A percentile compares a stretch with the other conserved stretches of the same genome.
These are phyloP conservation scores for Parnassius apollo DNA, from an alignment of 2,888 invertebrate species.

Conservation along the genomic window DNA sequence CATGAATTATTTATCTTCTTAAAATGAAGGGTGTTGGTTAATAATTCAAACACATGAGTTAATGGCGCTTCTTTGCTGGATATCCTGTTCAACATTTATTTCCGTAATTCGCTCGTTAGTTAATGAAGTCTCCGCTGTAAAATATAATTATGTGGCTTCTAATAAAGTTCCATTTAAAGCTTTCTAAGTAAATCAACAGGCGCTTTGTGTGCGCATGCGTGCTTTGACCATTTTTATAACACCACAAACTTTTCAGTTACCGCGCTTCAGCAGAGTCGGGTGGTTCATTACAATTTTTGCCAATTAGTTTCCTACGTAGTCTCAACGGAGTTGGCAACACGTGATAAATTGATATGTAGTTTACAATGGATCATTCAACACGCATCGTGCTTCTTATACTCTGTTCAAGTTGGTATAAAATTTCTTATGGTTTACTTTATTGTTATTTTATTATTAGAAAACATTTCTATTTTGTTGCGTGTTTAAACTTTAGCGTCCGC, in stretches of 20 bases:
- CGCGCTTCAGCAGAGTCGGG: slow-evolving; percentile 32
- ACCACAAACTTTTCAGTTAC: slow-evolving; percentile 36
- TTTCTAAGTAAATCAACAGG: slow-evolving; percentile 39
- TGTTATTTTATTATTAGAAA: slow-evolving; percentile 36
- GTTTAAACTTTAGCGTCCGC: slow-evolving; percentile 46
- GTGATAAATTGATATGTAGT: slow-evolving; percentile 27
- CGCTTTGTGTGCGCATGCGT: slow-evolving; percentile 37
- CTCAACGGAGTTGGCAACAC: slow-evolving; percentile 2
- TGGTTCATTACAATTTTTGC: slow-evolving; percentile 29
- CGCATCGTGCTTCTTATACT: slow-evolving; percentile 61
- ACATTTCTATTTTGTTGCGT: slow-evolving; percentile 47
- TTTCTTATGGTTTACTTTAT: slow-evolving; percentile 9
- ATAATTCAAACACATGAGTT: neutral
- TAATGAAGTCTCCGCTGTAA: slow-evolving; percentile 11
- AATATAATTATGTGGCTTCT: slow-evolving; percentile 22
- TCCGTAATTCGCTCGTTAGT: slow-evolving; percentile 13
- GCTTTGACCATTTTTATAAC: slow-evolving; percentile 20
- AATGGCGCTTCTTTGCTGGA: slow-evolving; percentile 2
- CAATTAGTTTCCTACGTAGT: slow-evolving; percentile 13
- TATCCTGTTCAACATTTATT: slow-evolving; percentile 12
- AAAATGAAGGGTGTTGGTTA: too few relatives aligned
- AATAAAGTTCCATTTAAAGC: slow-evolving; percentile 25
- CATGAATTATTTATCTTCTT: too few relatives aligned
- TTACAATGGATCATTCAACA: slow-evolving; percentile 56
- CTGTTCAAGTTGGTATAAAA: slow-evolving; percentile 62